Evolutionary conservation across 2,888 invertebrate species (phyloP).

Genomic region (Scrobipalpa atriplicella): DNA sequence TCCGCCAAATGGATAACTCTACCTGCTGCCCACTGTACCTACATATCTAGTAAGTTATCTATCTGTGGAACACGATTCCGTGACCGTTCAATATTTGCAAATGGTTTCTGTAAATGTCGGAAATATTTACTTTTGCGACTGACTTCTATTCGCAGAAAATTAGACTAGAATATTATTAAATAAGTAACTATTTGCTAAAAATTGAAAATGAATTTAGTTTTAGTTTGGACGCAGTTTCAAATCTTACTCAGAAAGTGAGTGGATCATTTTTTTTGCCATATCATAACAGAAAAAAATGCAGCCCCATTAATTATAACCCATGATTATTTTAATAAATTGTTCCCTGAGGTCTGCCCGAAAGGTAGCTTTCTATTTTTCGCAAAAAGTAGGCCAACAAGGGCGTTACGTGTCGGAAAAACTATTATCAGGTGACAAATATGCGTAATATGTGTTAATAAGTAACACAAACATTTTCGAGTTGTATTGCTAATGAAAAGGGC

Average conservation of each 20-base stretch:
- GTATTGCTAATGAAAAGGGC: slow-evolving; percentile 49
- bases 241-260: too few relatives aligned
- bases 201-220: too few relatives aligned
- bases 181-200: too few relatives aligned
- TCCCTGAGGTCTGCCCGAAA: background rate
- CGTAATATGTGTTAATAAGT: background rate
- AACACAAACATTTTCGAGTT: slow-evolving; percentile 27
- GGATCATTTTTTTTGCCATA: too few relatives aligned
- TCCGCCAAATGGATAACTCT: too few relatives aligned
- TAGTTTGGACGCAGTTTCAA: too few relatives aligned
- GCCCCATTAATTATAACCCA: too few relatives aligned
- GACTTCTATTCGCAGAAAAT: too few relatives aligned
- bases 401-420: background rate
- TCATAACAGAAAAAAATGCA: too few relatives aligned
- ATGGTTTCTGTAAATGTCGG: slow-evolving; percentile 33
- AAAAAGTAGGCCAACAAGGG: background rate
- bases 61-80: background rate
- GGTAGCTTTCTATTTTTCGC: too few relatives aligned
- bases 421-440: background rate
- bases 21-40: too few relatives aligned
- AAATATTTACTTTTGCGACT: background rate
- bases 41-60: background rate
- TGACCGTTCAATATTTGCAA: slow-evolving; percentile 3
- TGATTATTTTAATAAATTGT: background rate
- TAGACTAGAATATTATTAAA: too few relatives aligned